Conservation (phyloP, 2,113 vertebrate genomes). For the Cyanoliseus patagonus region DNA sequence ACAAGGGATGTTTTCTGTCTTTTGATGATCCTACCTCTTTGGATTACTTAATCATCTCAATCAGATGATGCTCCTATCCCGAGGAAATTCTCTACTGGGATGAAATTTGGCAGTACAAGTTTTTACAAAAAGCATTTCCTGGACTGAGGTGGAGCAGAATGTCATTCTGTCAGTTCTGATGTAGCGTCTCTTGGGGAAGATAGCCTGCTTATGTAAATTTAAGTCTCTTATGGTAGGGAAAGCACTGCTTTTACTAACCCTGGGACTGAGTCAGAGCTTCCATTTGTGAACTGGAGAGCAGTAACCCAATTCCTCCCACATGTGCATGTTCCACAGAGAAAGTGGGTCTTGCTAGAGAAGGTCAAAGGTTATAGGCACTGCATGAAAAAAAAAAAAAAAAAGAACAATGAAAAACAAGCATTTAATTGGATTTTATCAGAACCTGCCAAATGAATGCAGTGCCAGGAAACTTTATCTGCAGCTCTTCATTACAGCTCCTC, state of each 20-base stretch:
- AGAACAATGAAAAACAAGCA: neutral
- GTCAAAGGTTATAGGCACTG: slow-evolving; percentile 22
- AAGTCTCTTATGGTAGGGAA: neutral
- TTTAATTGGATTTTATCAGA: slow-evolving; percentile 60
- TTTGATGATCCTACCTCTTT: slow-evolving; percentile 17
- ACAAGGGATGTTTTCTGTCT: neutral
- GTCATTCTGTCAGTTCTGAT: neutral
- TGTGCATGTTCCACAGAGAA: neutral
- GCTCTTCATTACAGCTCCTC: neutral
- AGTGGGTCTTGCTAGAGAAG: neutral
- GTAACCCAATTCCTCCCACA: slow-evolving; percentile 13
- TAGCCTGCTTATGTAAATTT: neutral
- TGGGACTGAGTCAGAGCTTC: slow-evolving; percentile 3
- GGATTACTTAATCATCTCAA: neutral
- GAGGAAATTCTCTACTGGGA: neutral
- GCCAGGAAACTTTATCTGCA: slow-evolving; percentile 50
- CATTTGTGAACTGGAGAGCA: slow-evolving; percentile 9
- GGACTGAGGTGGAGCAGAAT: neutral
- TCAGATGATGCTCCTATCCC: neutral
- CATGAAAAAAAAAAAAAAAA: neutral
- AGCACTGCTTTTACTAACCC: slow-evolving; percentile 1
- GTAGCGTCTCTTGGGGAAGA: neutral
- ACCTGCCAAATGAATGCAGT: neutral
- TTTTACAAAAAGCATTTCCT: slow-evolving; percentile 18
- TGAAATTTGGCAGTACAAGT: neutral